Evolutionary conservation across 2,113 vertebrate species (phyloP).

Genomic region (Lates calcarifer): DNA sequence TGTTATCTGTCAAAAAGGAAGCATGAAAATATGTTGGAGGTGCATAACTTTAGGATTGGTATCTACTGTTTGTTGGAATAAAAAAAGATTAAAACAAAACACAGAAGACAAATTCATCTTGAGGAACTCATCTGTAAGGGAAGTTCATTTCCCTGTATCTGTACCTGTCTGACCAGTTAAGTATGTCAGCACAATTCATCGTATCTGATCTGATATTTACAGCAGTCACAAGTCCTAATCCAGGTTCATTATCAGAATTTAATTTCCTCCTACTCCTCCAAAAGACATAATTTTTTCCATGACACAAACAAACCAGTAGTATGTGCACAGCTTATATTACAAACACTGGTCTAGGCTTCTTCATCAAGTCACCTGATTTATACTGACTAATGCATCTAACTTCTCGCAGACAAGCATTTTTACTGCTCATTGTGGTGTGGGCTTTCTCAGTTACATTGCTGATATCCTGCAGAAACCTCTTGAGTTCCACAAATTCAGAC

Average conservation of each 20-base stretch:
- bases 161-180: too few species aligned
- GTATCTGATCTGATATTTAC: background rate
- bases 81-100: background rate
- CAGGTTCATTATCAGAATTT: background rate
- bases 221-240: background rate
- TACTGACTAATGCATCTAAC: background rate
- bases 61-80: background rate
- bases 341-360: background rate
- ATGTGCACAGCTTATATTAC: background rate
- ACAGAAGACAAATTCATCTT: background rate
- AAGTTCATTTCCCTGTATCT: background rate
- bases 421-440: background rate
- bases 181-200: too few species aligned
- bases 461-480: background rate
- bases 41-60: background rate
- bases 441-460: background rate
- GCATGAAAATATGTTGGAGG: background rate
- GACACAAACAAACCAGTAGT: background rate
- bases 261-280: background rate
- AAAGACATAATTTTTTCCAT: constrained; percentile 1
- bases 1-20: background rate
- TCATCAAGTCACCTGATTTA: background rate
- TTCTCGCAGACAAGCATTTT: too few species aligned
- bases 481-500: background rate
- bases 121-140: too few species aligned